Conservation (phyloP, 2,113 vertebrate species). For the Heptranchias perlo region DNA sequence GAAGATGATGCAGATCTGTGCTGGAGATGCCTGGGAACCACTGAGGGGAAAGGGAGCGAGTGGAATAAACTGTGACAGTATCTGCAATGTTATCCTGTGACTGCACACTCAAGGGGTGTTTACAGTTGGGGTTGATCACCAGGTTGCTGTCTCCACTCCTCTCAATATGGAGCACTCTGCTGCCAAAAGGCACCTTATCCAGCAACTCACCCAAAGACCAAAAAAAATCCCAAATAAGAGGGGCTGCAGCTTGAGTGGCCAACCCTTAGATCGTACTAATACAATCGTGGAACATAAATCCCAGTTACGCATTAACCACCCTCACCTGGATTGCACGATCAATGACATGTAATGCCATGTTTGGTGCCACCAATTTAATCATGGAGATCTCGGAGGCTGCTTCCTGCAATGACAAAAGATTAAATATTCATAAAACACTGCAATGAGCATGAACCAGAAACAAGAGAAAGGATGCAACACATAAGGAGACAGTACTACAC, state of each 20-base stretch:
- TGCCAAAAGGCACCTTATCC: background rate
- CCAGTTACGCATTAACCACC: background rate
- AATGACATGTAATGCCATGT: conserved; percentile 47
- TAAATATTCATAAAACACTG: background rate
- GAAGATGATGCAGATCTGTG: background rate
- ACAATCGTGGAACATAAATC: background rate
- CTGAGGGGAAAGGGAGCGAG: background rate
- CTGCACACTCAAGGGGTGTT: too few relatives aligned
- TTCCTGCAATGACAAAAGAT: conserved; percentile 44
- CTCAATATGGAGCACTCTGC: background rate
- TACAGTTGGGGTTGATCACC: background rate
- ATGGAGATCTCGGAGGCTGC: conserved; percentile 54
- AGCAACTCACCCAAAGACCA: background rate
- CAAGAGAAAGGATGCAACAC: background rate
- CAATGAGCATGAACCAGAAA: background rate
- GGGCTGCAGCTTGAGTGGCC: background rate
- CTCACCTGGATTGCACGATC: conserved; percentile 54
- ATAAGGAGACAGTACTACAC: background rate
- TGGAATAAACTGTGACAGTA: background rate
- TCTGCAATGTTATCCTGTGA: background rate
- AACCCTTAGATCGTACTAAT: background rate
- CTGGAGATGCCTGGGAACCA: background rate
- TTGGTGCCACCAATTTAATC: conserved; percentile 49
- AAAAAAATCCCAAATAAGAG: background rate
- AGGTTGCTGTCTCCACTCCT: background rate